phyloP scores from a whole-genome alignment of 2,797 vertebrate genomes.

The Acropternis orthonyx region DNA sequence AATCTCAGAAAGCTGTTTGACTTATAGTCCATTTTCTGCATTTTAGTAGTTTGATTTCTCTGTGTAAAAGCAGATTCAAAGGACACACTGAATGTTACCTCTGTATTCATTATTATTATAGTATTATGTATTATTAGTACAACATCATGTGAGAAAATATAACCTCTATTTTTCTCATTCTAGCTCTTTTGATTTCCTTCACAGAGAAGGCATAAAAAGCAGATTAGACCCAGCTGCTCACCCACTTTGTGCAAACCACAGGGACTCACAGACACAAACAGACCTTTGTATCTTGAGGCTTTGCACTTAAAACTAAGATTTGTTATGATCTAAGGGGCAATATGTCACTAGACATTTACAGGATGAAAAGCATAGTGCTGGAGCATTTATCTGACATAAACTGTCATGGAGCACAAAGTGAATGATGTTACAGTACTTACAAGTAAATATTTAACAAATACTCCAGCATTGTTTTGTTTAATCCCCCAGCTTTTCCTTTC shows the following conservation, averaged over 20 bases:
- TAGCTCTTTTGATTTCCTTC: neutral
- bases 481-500: neutral
- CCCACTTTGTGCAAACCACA: neutral
- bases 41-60: neutral
- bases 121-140: neutral
- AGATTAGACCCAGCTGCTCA: neutral
- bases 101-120: neutral
- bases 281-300: neutral
- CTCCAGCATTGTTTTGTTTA: neutral
- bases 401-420: neutral
- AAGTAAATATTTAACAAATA: neutral
- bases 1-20: neutral
- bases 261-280: neutral
- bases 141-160: neutral
- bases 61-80: neutral
- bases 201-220: neutral
- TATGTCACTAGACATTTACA: neutral
- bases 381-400: neutral
- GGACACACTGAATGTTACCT: neutral
- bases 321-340: neutral
- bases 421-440: neutral
- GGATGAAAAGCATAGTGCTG: neutral
- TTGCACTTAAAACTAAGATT: neutral
- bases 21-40: neutral
- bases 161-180: neutral